Evolutionary conservation across 1,140 invertebrate genomes (phyloP).

Genomic region (Drosophila miranda): DNA sequence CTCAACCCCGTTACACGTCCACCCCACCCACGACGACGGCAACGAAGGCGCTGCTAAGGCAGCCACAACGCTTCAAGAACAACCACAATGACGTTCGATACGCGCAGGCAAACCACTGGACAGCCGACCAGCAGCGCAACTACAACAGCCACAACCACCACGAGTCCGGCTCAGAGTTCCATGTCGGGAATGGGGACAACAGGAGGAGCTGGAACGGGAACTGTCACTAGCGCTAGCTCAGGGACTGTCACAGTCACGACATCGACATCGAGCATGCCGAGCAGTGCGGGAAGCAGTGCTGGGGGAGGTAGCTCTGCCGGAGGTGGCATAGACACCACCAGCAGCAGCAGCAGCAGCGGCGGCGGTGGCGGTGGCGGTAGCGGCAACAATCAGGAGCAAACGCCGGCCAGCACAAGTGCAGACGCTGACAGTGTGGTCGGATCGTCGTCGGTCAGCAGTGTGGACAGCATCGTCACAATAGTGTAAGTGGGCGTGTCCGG

Average conservation of each 20-base stretch:
- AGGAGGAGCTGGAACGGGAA: conserved; percentile 29
- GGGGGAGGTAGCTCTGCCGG: conserved; percentile 4
- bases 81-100: conserved; percentile 76
- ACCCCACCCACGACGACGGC: conserved; percentile 14
- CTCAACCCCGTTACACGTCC: neutral
- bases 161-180: conserved; percentile 47
- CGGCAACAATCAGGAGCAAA: conserved; percentile 56
- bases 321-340: too few relatives aligned
- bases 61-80: conserved; percentile 2
- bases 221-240: conserved; percentile 24
- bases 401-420: conserved; percentile 26
- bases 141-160: conserved; percentile 49
- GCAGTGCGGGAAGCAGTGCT: conserved; percentile 39
- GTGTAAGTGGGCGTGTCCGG: conserved; percentile 65
- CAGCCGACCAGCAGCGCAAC: conserved; percentile 58
- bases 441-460: conserved; percentile 35
- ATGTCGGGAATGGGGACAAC: conserved; percentile 39
- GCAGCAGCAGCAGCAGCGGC: conserved; percentile 26
- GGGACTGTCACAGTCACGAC: conserved; percentile 42
- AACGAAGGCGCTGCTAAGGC: conserved; percentile 1
- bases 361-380: conserved; percentile 17
- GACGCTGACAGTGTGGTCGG: conserved; percentile 17
- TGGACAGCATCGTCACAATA: conserved; percentile 44
- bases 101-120: conserved; percentile 66
- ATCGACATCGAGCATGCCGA: conserved; percentile 47